Base-by-base conservation (phyloP, 2,113 vertebrate genomes). In the Coptodon rendalli region DNA sequence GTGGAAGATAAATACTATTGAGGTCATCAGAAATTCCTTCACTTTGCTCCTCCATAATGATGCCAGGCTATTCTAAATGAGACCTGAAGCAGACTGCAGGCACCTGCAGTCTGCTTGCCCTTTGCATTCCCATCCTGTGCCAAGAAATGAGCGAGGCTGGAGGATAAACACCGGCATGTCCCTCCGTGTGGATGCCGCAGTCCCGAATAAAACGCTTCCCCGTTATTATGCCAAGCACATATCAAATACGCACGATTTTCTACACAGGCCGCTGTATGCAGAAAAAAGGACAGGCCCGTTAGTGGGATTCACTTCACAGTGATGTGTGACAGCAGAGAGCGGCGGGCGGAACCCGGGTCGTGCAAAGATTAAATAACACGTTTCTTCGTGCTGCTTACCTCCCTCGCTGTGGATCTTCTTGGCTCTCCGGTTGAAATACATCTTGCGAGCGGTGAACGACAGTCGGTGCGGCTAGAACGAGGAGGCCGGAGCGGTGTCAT, bases 361-460 rank as follows among this genome's bases (percentile, higher is more conserved):
- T 73, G 48, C 7, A 19, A 14, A 57, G 7, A 48, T 53, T 50
- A 22, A 53, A 78, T 6, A 17, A 40, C 5, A n/a, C 4, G 5
- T 36, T 40, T 57, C 12, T 54, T 57, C 22, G 31, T 14, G 22
- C 19, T 68, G 71, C 95, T 96, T 94, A 97, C 97, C 97, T 96
- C 96, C 96, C 93, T 97, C 96, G 61, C 95, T 96, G 96, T 97
- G 97, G 84, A 97, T 96, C 94, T 97, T 97, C 94, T 96, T 97
- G 84, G 94, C 94, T 90, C 96, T 94, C 94, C 96, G 95, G 93
- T 96, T 96, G 94, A 97, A 97, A 92, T 97, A 96, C 97, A 97
- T 97, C 86, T 93, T 96, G 93, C 87, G 95, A 83, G 79, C 91
- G 86, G 80, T 88, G 87, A 80, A 63, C 40, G 91, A 82, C 11